Evolutionary conservation across 1,140 invertebrate species (phyloP).

Genomic region (Drosophila triauraria): DNA sequence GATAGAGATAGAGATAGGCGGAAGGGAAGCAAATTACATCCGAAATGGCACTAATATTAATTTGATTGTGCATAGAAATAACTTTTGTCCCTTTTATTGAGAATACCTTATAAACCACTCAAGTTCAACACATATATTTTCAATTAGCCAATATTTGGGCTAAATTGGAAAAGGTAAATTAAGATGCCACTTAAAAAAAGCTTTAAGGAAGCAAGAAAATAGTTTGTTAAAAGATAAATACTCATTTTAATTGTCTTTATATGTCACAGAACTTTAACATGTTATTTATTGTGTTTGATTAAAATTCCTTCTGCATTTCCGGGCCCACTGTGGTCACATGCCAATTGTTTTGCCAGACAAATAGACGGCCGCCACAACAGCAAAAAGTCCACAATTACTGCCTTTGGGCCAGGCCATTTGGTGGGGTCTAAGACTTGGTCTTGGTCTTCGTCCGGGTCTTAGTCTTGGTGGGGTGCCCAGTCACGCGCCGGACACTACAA

Average conservation of each 20-base stretch:
- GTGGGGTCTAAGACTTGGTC: conserved; percentile 26
- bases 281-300: neutral
- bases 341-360: conserved; percentile 62
- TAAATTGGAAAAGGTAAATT: neutral
- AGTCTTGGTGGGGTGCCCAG: conserved; percentile 53
- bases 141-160: neutral
- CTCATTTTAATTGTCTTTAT: neutral
- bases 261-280: neutral
- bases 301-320: conserved; percentile 33
- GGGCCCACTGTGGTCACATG: conserved; percentile 35
- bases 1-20: neutral
- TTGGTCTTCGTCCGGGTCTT: conserved; percentile 4
- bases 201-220: no score
- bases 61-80: neutral
- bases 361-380: conserved; percentile 46
- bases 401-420: conserved; percentile 32
- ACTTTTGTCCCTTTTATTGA: neutral
- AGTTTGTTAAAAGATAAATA: no score
- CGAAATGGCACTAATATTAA: conserved; percentile 5
- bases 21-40: no score
- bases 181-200: neutral
- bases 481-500: conserved; percentile 33
- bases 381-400: conserved; percentile 52
- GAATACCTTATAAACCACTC: no score
- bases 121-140: neutral